Evolutionary conservation across 1,140 invertebrate genomes (phyloP).

Genomic region (Pogonomyrmex barbatus): DNA sequence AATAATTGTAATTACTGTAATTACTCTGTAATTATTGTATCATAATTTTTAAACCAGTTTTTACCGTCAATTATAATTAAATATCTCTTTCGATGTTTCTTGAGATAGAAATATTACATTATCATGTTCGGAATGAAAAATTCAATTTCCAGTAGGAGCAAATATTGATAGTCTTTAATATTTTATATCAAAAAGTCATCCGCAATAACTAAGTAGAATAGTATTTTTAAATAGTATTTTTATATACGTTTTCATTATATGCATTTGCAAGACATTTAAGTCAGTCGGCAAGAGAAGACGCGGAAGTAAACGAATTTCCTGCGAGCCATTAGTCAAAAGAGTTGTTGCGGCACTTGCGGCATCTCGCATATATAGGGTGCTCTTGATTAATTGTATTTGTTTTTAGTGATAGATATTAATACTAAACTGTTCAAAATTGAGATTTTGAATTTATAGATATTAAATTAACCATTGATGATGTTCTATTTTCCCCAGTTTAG

Average conservation of each 20-base stretch:
- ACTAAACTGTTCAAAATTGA: neutral
- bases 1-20: too few relatives aligned
- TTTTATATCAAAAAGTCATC: neutral
- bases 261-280: conserved; percentile 20
- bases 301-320: conserved; percentile 47
- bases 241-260: conserved; percentile 29
- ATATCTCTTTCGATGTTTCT: neutral
- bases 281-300: neutral
- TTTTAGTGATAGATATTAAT: conserved; percentile 2
- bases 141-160: neutral
- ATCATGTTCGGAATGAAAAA: conserved; percentile 7
- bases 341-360: conserved; percentile 33
- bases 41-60: neutral
- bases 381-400: conserved; percentile 40
- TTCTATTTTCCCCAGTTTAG: neutral
- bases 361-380: conserved; percentile 24
- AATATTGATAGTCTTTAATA: neutral
- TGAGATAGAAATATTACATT: neutral
- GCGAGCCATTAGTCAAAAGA: conserved; percentile 52
- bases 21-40: conserved; percentile 24
- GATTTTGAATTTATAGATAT: neutral
- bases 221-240: neutral
- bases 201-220: neutral
- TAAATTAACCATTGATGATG: conserved; percentile 23
- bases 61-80: neutral